A percentile compares a stretch with the other conserved stretches of the same genome.
Evolutionary conservation across 2,888 invertebrate species (phyloP).

Genomic region (Blastobasis adustella): DNA sequence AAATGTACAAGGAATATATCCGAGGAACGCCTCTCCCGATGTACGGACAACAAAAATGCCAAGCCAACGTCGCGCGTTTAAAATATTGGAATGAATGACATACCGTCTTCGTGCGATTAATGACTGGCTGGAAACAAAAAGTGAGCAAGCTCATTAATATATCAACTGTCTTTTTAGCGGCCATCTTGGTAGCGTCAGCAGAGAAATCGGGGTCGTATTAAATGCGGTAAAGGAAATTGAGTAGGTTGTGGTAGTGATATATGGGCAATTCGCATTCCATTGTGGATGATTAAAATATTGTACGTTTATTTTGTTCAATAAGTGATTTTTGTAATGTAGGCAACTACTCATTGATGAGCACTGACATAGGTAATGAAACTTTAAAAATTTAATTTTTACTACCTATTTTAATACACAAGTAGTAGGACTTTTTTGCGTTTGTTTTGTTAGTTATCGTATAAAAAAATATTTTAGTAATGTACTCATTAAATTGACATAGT

Average conservation of each 20-base stretch:
- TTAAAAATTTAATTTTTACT: too few relatives aligned
- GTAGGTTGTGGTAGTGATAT: too few relatives aligned
- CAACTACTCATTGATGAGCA: too few relatives aligned
- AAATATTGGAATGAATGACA: slow-evolving; percentile 76
- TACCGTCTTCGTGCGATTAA: slow-evolving; percentile 71
- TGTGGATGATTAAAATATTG: slow-evolving; percentile 3
- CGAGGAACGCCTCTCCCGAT: slow-evolving; percentile 55
- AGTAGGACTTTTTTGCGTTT: too few relatives aligned
- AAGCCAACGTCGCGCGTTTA: slow-evolving; percentile 57
- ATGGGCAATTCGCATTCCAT: slow-evolving; percentile 23
- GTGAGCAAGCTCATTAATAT: slow-evolving; percentile 71
- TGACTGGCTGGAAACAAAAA: slow-evolving; percentile 66
- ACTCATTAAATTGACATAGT: too few relatives aligned
- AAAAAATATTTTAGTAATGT: too few relatives aligned
- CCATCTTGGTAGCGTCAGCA: slow-evolving; percentile 53
- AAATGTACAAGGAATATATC: neutral
- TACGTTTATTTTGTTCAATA: too few relatives aligned
- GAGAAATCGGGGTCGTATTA: slow-evolving; percentile 13
- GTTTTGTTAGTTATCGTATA: too few relatives aligned
- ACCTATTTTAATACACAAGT: too few relatives aligned
- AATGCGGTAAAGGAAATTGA: too few relatives aligned
- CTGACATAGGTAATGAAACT: too few relatives aligned
- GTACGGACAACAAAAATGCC: slow-evolving; percentile 68
- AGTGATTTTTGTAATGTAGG: too few relatives aligned
- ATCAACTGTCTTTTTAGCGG: slow-evolving; percentile 72